Base-by-base conservation (phyloP, 2,113 vertebrate genomes). In the Neoarius graeffei region DNA sequence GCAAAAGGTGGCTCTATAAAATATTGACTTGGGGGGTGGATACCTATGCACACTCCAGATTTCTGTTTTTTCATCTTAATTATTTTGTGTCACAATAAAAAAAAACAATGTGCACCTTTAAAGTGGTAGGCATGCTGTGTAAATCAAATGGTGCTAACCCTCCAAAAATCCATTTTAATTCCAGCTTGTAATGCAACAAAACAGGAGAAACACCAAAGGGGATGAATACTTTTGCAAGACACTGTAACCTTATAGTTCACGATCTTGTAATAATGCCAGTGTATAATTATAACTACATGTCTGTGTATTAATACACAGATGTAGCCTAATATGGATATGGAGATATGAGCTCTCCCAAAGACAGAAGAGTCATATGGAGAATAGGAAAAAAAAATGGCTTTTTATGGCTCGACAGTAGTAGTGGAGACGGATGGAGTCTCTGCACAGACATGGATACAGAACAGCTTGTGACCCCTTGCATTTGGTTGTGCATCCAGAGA, bases 391-490 rank as follows among this genome's bases (percentile, higher is more conserved):
- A 87, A 42, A 48, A 23, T 15, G 54, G 6, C 52, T 76, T 62
- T 87, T 87, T 81, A 60, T 74, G 27, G 42, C 17, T 76, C 64
- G 80, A 83, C 86, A 66, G 82, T 54, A 77, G 60, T 9, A 88
- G 66, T 50, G 9, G 20, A 84, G 27, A 84, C 71, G 79, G 87
- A 84, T 84, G 81, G 59, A 77, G 57, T 54, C 62, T 67, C 42
- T 77, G 71, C 71, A 17, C 69, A 67, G 86, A 83, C 57, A 83
- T 52, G 27, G 56, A 87, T 59, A 71, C 25, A 74, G 48, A 84
- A 62, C 81, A 87, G 86, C 57, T 87, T 87, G 81, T 87, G 81
- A 83, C 81, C 57, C n/a, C 7, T 50, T 83, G 57, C 69, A 59
- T 77, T 80, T 91, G 59, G 82, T 85, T 30, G 60, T 79, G 35